phyloP scores from a whole-genome alignment of 2,888 invertebrate species.

The Glaucopsyche alexis region DNA sequence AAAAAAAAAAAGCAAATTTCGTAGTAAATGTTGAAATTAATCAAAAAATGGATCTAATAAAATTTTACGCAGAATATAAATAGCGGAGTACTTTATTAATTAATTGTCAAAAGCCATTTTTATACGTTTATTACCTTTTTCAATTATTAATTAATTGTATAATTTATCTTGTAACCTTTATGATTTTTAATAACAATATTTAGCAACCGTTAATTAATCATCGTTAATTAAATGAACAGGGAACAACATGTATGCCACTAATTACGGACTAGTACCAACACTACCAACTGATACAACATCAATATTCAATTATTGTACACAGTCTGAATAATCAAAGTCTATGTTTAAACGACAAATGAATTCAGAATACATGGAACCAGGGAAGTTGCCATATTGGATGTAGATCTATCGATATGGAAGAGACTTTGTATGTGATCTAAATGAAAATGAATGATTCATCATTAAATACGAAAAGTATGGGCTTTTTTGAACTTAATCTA shows the following conservation, averaged over 20 bases:
- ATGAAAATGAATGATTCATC: neutral
- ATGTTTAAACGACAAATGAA: slow-evolving; percentile 9
- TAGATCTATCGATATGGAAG: slow-evolving; percentile 3
- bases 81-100: too few species aligned
- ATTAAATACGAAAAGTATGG: neutral
- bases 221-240: slow-evolving; percentile 21
- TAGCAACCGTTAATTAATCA: neutral
- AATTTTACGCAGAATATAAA: too few species aligned
- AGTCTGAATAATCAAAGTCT: neutral
- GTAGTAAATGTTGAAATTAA: neutral
- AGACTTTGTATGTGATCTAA: neutral
- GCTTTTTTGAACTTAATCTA: too few species aligned
- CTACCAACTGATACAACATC: slow-evolving; percentile 3
- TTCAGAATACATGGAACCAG: slow-evolving; percentile 7
- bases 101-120: too few species aligned
- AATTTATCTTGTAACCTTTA: neutral
- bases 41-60: too few species aligned
- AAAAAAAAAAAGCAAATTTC: neutral
- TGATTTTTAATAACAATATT: neutral
- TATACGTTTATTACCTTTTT: too few species aligned
- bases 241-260: neutral
- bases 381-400: neutral
- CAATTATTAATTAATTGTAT: neutral
- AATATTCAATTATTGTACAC: slow-evolving; percentile 19
- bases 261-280: slow-evolving; percentile 13